Conservation (phyloP, 53 echinoderm and acorn worm genomes). For the Mesocentrotus franciscanus region DNA sequence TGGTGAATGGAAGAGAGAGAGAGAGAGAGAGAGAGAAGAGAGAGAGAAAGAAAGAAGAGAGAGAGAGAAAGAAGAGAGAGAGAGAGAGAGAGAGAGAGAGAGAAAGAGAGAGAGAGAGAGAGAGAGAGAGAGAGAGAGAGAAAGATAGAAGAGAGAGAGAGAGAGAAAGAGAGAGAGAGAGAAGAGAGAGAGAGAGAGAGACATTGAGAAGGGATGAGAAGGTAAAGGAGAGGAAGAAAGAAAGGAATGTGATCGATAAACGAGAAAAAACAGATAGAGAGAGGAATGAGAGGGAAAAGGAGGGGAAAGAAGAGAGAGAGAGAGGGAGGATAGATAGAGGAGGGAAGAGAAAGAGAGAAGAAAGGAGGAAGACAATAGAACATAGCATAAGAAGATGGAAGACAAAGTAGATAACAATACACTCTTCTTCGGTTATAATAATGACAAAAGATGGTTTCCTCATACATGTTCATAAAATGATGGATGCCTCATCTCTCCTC, state of each 20-base stretch:
- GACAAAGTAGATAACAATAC: slow-evolving; percentile 2
- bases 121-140: background rate
- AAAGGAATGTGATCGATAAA: background rate
- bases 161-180: background rate
- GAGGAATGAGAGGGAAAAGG: background rate
- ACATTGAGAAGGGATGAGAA: background rate
- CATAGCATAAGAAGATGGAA: background rate
- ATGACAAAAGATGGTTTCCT: background rate
- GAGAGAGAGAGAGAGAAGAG: background rate
- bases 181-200: background rate
- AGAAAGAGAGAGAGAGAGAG: background rate
- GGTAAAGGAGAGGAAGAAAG: background rate
- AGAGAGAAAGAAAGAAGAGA: background rate
- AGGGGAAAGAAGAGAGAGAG: background rate
- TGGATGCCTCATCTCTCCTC: background rate
- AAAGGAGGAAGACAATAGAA: background rate
- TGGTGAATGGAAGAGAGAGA: background rate
- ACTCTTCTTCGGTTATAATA: background rate
- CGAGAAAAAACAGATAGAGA: background rate
- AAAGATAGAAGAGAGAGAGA: background rate
- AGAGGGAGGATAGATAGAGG: background rate
- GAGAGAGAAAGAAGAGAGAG: too few relatives aligned
- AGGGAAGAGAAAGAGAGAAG: background rate
- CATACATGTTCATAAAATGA: slow-evolving; percentile 2
- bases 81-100: too few relatives aligned